Evolutionary conservation across 2,888 invertebrate genomes (phyloP).

Genomic region (Cataglyphis rosenhaueri): DNA sequence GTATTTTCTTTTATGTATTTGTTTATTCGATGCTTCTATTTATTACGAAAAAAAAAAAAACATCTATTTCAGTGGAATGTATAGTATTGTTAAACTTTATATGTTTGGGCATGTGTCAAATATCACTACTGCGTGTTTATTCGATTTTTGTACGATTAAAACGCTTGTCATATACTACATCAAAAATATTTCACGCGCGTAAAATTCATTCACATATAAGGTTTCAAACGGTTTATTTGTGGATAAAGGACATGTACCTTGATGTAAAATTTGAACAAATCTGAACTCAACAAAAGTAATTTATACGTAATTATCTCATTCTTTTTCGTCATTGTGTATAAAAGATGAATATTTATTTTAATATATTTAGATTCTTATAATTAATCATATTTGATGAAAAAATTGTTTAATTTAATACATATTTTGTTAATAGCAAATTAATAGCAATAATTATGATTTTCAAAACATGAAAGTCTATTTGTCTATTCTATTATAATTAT

Average conservation of each 20-base stretch:
- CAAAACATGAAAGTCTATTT: too few species aligned
- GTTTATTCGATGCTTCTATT: background rate
- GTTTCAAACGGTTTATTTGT: slow-evolving; percentile 17
- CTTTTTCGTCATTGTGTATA: background rate
- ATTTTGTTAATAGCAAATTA: too few species aligned
- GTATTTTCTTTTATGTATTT: background rate
- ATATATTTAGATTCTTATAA: background rate
- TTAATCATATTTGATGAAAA: background rate
- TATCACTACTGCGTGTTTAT: slow-evolving; percentile 29
- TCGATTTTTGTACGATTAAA: slow-evolving; percentile 38
- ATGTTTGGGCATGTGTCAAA: slow-evolving; percentile 24
- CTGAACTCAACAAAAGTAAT: background rate
- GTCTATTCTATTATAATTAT: too few species aligned
- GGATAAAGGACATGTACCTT: background rate
- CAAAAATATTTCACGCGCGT: slow-evolving; percentile 9
- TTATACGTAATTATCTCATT: background rate
- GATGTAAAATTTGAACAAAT: background rate
- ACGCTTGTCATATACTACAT: background rate
- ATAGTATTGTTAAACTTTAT: slow-evolving; percentile 29
- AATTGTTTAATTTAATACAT: background rate
- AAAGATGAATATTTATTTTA: background rate
- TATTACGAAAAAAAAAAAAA: slow-evolving; percentile 11
- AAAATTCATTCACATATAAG: slow-evolving; percentile 12
- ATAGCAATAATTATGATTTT: background rate
- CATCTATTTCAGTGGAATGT: background rate